Evolutionary conservation across 2,797 vertebrate species (phyloP), one percentile per base, ranked within the genome.

Genomic region (Jordanella pulchra): DNA sequence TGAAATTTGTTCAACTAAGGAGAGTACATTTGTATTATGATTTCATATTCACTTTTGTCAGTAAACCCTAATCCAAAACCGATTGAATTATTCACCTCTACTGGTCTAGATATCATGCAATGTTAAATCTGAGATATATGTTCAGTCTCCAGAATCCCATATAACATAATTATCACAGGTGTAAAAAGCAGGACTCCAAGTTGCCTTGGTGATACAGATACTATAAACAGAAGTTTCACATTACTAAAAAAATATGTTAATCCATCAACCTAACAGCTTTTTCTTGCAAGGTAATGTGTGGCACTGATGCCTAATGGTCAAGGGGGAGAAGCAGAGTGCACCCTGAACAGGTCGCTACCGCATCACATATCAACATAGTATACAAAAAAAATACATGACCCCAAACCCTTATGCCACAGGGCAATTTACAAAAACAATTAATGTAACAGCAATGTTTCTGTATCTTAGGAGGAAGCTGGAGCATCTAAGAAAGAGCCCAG

Each of bases 121-220:
- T 83, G 74, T 86, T 85, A 83, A 82, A 82, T 86, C 70, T 69
- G 17, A 70, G 30, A 51, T 66, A 35, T 44, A 55, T 66, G 58
- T n/a, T 27, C 21, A 0, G 1, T 75, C 44, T 72, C 17, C 76
- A 74, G 27, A 78, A 82, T 58, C 47, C 14, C 68, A 72, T 68
- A 72, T 78, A 63, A 75, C 58, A 77, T 82, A 89, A 84, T 86
- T 86, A 89, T 89, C 80, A 82, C 71, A 86, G 77, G 75, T 82
- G 68, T 71, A 75, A 77, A 48, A 67, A 39, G 35, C 63, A 64
- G 73, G 12, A 42, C 44, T 80, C 69, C 42, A 61, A 1, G 25
- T 79, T 64, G 69, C 82, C 76, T 47, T 73, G 48, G 74, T 42
- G 60, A 84, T 65, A 73, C 53, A 21, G 44, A 48, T 45, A 76